Base-by-base conservation (phyloP, 2,888 invertebrate species). In the Arrhopalites spinosus region DNA sequence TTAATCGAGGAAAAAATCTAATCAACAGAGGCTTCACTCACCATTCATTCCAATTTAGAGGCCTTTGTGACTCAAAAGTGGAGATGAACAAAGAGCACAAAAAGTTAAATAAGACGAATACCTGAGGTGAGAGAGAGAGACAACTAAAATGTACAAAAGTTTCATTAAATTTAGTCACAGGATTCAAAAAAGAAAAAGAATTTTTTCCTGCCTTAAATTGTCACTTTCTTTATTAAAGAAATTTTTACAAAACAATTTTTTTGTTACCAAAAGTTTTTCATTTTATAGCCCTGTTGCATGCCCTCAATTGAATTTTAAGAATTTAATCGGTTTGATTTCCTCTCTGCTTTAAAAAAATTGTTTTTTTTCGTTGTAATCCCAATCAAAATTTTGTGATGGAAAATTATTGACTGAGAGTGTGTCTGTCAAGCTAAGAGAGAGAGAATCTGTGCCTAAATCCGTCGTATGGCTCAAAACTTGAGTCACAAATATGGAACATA, bases 1-100 rank as follows among this genome's bases (percentile, higher is more conserved):
- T 71, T 71, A 71, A 71, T 71, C 59, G 71, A 71, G 71, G 71
- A 59, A 59, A 69, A 69, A 71, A 59, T 56, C 56, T 59, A 71
- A 59, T 71, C 59, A 71, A 71, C 53, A 59, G 50, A 23, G 64
- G 53, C 69, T 47, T 53, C 43, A 15, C 29, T 53, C 53, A 69
- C 50, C 69, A 50, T 53, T 29, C 25, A 47, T 50, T 69, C 30
- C 36, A 30, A 64, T 64, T 30, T 64, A 64, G 30, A 64, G 64
- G 27, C 43, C 69, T 69, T 53, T 50, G n/a, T 27, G 43, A 20
- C 25, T 47, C 11, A 66, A 20, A 36, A 36, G 15, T n/a, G 25
- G 63, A 23, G 27, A 64, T n/a, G 43, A n/a, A 36, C n/a, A 64
- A 64, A 64, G 36, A 23, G 64, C 11, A 23, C 29, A 43, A 64